Evolutionary conservation across 2,797 vertebrate species (phyloP).

Genomic region (Sternarchorhynchus goeldii): DNA sequence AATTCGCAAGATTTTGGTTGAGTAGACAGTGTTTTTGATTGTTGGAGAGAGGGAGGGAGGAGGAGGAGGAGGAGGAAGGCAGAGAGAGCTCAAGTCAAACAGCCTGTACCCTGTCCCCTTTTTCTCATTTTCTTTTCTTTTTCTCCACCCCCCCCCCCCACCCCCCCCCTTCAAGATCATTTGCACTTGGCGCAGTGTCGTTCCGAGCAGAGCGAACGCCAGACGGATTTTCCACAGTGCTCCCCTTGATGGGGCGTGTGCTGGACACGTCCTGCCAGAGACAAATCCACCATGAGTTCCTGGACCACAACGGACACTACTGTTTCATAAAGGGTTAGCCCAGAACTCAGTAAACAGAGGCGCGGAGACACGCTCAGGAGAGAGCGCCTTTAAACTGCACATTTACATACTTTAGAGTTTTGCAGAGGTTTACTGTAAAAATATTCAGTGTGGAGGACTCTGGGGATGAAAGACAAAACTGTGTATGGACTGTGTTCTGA

Average conservation of each 20-base stretch:
- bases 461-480: slow-evolving; percentile 45
- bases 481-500: background rate
- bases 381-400: slow-evolving; percentile 37
- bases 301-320: slow-evolving; percentile 61
- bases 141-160: background rate
- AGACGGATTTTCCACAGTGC: slow-evolving; percentile 78
- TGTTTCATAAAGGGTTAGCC: slow-evolving; percentile 57
- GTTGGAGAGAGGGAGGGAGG: slow-evolving; percentile 33
- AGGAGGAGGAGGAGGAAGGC: background rate
- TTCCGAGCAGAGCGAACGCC: slow-evolving; percentile 60
- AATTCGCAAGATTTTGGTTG: slow-evolving; percentile 57
- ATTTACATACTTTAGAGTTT: slow-evolving; percentile 43
- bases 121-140: background rate
- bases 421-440: slow-evolving; percentile 47
- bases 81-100: slow-evolving; percentile 48
- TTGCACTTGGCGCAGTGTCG: slow-evolving; percentile 60
- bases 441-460: slow-evolving; percentile 21
- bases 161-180: slow-evolving; percentile 45
- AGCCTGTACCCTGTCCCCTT: slow-evolving; percentile 39
- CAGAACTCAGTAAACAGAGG: slow-evolving; percentile 42
- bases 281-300: slow-evolving; percentile 60
- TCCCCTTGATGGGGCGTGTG: slow-evolving; percentile 70
- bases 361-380: slow-evolving; percentile 40
- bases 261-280: slow-evolving; percentile 58
- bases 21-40: slow-evolving; percentile 60